phyloP scores from a whole-genome alignment of 2,113 vertebrate species.

The Acanthisitta chloris region DNA sequence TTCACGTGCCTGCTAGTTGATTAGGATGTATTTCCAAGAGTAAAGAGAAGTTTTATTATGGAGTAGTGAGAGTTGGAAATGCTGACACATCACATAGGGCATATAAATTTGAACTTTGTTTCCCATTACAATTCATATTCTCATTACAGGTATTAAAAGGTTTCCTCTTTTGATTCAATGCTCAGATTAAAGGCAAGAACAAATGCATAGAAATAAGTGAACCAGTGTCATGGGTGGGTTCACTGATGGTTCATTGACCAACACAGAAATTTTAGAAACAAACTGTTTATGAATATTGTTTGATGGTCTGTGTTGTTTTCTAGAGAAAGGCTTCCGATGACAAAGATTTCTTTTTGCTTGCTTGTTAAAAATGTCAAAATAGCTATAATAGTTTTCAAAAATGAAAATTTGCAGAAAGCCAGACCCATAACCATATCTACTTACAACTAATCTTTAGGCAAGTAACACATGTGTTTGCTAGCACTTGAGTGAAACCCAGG shows the following conservation, averaged over 20 bases:
- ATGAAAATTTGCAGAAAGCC: neutral
- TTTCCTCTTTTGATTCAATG: neutral
- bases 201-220: neutral
- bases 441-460: neutral
- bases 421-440: neutral
- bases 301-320: neutral
- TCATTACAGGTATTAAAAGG: neutral
- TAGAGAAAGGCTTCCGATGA: neutral
- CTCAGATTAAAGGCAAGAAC: neutral
- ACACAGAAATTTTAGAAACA: neutral
- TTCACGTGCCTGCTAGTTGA: neutral
- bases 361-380: neutral
- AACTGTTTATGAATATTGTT: neutral
- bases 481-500: neutral
- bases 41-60: neutral
- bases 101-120: conserved; percentile 7
- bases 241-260: neutral
- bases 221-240: neutral
- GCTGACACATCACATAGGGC: neutral
- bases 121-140: conserved; percentile 4
- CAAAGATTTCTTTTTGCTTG: neutral
- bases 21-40: neutral
- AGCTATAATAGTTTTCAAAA: neutral
- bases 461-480: neutral
- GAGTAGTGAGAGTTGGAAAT: neutral